Evolutionary conservation across 2,797 vertebrate species (phyloP).

Genomic region (Ateles fusciceps): DNA sequence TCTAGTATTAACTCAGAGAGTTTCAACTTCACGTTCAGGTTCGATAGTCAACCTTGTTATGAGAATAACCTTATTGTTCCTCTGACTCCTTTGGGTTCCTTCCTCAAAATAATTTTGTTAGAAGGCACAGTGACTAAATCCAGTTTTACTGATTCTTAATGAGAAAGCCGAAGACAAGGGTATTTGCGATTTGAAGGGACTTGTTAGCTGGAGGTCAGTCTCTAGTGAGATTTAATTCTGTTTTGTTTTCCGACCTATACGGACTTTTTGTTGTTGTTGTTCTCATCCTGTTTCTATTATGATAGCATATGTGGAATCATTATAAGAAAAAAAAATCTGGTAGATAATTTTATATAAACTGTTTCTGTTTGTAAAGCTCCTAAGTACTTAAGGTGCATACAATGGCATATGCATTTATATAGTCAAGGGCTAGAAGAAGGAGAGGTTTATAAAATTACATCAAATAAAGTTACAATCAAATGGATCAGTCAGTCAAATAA

Average conservation of each 20-base stretch:
- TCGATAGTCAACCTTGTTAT: slow-evolving; percentile 10
- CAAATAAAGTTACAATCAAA: background rate
- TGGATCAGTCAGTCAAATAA: background rate
- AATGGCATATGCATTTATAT: background rate
- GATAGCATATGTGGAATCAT: background rate
- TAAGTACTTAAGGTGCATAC: background rate
- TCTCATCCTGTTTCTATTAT: slow-evolving; percentile 12
- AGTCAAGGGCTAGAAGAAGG: background rate
- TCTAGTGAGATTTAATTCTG: slow-evolving; percentile 38
- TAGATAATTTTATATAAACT: background rate
- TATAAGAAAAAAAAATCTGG: background rate
- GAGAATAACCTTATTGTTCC: slow-evolving; percentile 42
- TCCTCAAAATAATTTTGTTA: slow-evolving; percentile 31
- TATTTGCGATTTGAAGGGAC: slow-evolving; percentile 41
- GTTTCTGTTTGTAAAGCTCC: background rate
- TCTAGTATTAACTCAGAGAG: background rate
- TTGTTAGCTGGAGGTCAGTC: background rate
- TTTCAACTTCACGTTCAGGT: background rate
- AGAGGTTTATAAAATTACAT: background rate
- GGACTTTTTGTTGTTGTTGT: background rate
- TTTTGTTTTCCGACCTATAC: slow-evolving; percentile 36
- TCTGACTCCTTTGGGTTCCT: background rate
- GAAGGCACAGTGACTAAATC: background rate
- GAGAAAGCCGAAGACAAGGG: background rate
- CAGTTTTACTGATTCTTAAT: slow-evolving; percentile 32